phyloP scores from a whole-genome alignment of 2,113 vertebrate genomes.

The Syngnathus scovelli region DNA sequence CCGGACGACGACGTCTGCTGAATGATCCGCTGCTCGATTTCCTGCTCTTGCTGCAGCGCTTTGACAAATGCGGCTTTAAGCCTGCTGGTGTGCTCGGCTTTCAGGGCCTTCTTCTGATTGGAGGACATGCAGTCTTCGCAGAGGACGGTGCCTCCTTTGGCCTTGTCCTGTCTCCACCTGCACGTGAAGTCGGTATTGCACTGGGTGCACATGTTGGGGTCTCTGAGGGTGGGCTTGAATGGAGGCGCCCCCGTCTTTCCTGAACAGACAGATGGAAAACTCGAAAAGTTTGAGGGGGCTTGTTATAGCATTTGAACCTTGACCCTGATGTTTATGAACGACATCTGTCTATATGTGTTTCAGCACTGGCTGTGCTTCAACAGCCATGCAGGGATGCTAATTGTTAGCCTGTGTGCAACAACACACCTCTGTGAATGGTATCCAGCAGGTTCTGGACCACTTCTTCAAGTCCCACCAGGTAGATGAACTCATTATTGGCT shows the following conservation, averaged over 20 bases:
- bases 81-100: conserved; percentile 90
- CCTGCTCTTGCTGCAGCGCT: conserved; percentile 95
- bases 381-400: too few relatives aligned
- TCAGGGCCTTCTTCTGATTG: conserved; percentile 90
- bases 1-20: conserved; percentile 74
- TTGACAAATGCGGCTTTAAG: conserved; percentile 96
- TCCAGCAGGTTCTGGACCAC: conserved; percentile 93
- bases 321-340: not conserved
- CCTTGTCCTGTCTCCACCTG: conserved; percentile 91
- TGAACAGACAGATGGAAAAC: conserved; percentile 25
- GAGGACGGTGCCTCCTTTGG: conserved; percentile 82
- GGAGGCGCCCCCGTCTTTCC: conserved; percentile 57
- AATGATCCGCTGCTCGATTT: conserved; percentile 91
- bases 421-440: conserved; percentile 77
- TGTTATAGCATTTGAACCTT: not conserved
- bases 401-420: too few relatives aligned
- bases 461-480: conserved; percentile 92
- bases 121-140: conserved; percentile 95
- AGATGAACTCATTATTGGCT: conserved; percentile 96
- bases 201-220: conserved; percentile 86
- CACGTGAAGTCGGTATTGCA: conserved; percentile 97
- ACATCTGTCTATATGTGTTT: too few relatives aligned
- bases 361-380: too few relatives aligned
- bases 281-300: not conserved
- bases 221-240: conserved; percentile 55